phyloP scores from a whole-genome alignment of 2,113 vertebrate genomes.

The Mastomys coucha region DNA sequence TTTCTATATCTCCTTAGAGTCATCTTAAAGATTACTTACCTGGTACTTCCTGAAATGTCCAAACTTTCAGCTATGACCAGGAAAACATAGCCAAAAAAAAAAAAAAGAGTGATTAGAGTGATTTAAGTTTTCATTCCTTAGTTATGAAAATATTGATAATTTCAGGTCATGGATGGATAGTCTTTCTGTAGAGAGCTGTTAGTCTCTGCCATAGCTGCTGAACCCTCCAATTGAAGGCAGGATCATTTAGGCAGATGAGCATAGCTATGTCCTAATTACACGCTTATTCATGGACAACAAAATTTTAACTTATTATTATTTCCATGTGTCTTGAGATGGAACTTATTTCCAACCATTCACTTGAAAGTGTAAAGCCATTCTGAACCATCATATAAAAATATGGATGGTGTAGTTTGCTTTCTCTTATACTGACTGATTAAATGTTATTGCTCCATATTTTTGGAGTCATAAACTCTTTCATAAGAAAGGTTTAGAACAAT shows the following conservation, averaged over 20 bases:
- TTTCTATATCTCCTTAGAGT: background rate
- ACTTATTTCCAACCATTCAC: background rate
- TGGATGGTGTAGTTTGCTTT: conserved; percentile 1
- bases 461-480: background rate
- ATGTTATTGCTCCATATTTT: conserved; percentile 39
- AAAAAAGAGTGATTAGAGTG: too few species aligned
- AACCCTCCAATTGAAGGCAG: background rate
- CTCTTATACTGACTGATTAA: background rate
- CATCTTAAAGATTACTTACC: background rate
- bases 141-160: background rate
- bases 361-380: conserved; percentile 8
- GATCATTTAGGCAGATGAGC: background rate
- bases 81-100: conserved; percentile 13
- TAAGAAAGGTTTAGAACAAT: conserved; percentile 52
- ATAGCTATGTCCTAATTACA: background rate
- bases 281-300: background rate
- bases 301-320: conserved; percentile 15
- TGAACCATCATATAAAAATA: background rate
- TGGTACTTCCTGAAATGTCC: background rate
- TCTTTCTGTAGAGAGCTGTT: background rate
- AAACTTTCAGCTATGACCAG: conserved; percentile 18
- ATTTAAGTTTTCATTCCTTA: background rate
- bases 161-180: background rate
- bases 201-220: background rate
- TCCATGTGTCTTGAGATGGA: conserved; percentile 3